Base-by-base conservation (phyloP, 2,797 vertebrate genomes). In the Parotocinclus haroldoi region DNA sequence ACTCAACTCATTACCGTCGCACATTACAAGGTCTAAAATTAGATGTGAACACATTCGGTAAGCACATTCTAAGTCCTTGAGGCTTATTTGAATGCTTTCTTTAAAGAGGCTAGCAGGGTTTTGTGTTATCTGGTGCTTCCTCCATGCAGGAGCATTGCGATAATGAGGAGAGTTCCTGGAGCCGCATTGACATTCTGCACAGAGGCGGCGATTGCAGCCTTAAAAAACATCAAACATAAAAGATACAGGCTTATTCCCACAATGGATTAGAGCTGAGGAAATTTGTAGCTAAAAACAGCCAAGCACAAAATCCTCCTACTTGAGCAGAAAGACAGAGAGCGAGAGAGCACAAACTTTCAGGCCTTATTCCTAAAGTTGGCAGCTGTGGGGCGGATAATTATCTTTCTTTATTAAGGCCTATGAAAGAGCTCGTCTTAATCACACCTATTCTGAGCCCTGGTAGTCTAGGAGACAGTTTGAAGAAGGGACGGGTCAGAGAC, bases 121-220 rank as follows among this genome's bases (percentile, higher is more conserved):
- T 71, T 54, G 56, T 11, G 13, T 50, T 19, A 9, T 66, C 44
- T 69, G 19, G 0, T 9, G 1, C 36, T 46, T 16, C 53, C 58
- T 58, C 38, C 52, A 36, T 18, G 10, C 17, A 68, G 56, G 16
- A 55, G 16, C 42, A n/a, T 10, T 3, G 44, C 5, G 40, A 72
- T 78, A 79, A 79, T 74, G 52, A 74, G 72, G 42, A 58, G 58
- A 18, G 68, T 71, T 77, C 50, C 67, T 60, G 58, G 58, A 64
- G 63, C 53, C 17, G 40, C 19, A 12, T 66, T 73, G 74, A 71
- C 74, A 76, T 72, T 71, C 68, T 27, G 66, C 51, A 66, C 55
- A 63, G 59, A 71, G 55, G 65, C 62, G 10, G 55, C 71, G 49
- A 67, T 37, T 13, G 13, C 40, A 69, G 68, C 51, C 60, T 66